Evolutionary conservation across 37 sponge, comb jelly and placozoan genomes (phyloP).

Genomic region (Halichondria panicea): DNA sequence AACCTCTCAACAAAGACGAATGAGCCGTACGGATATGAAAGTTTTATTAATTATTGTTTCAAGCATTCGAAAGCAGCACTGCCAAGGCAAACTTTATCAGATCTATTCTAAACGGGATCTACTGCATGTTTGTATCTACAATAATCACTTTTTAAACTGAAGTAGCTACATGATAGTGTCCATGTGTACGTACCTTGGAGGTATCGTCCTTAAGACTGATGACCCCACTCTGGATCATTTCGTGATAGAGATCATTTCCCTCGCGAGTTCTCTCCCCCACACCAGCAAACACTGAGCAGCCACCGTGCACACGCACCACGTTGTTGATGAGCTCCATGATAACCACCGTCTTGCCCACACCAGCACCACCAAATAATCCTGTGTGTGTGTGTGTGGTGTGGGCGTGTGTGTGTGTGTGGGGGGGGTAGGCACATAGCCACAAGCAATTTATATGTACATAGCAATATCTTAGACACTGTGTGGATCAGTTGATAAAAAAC

Average conservation of each 20-base stretch:
- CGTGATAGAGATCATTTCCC: constrained; percentile 98
- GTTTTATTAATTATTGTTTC: too few relatives aligned
- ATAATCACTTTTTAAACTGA: too few relatives aligned
- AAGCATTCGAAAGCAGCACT: too few relatives aligned
- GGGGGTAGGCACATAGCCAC: too few relatives aligned
- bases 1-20: too few relatives aligned
- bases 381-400: neutral
- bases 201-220: constrained; percentile 88
- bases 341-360: constrained; percentile 99
- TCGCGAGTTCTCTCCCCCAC: constrained; percentile 99
- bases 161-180: too few relatives aligned
- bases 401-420: constrained; percentile 10
- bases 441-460: neutral
- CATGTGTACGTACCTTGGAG: constrained; percentile 90
- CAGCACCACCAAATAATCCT: constrained; percentile 99
- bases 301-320: constrained; percentile 97
- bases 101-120: too few relatives aligned
- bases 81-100: too few relatives aligned
- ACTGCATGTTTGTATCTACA: too few relatives aligned
- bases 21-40: too few relatives aligned
- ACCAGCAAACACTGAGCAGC: constrained; percentile 99
- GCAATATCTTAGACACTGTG: too few relatives aligned
- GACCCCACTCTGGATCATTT: constrained; percentile 96
- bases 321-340: constrained; percentile 99
- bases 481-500: too few relatives aligned